These are phyloP conservation scores for Lycaon pictus DNA, from an alignment of 2,113 vertebrate genomes.

Conservation along the genomic window DNA sequence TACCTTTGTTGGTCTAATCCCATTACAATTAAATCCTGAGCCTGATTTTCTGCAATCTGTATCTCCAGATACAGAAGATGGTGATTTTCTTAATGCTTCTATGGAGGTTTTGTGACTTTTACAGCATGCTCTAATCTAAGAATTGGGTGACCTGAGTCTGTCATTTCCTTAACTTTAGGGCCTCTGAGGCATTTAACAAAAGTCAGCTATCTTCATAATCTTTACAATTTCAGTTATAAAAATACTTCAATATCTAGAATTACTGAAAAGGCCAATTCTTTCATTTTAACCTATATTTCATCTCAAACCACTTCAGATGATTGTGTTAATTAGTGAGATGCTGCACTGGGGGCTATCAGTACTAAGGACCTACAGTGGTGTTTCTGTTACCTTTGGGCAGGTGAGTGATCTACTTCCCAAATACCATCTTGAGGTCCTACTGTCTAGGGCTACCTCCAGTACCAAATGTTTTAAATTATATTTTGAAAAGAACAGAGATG, in stretches of 20 bases:
- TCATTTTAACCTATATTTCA: neutral
- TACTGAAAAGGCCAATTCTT: neutral
- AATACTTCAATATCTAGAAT: neutral
- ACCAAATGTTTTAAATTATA: neutral
- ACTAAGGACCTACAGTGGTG: neutral
- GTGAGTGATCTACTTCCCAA: neutral
- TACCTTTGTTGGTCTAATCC: neutral
- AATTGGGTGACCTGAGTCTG: neutral
- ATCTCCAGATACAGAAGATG: neutral
- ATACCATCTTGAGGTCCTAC: neutral
- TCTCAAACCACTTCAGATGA: neutral
- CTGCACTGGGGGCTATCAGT: neutral
- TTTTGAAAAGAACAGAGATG: neutral
- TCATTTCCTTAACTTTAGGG: neutral
- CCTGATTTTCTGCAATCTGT: neutral
- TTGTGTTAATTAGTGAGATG: neutral
- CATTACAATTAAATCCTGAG: neutral
- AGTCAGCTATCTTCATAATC: constrained; percentile 17
- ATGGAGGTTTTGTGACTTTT: neutral
- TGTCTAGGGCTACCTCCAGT: neutral
- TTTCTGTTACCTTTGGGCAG: neutral
- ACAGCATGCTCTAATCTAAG: neutral
- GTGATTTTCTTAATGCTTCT: neutral
- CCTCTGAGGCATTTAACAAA: neutral
- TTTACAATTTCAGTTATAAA: neutral